These are phyloP conservation scores for Athripsodes cinereus DNA, from an alignment of 2,888 invertebrate species.

Conservation along the genomic window DNA sequence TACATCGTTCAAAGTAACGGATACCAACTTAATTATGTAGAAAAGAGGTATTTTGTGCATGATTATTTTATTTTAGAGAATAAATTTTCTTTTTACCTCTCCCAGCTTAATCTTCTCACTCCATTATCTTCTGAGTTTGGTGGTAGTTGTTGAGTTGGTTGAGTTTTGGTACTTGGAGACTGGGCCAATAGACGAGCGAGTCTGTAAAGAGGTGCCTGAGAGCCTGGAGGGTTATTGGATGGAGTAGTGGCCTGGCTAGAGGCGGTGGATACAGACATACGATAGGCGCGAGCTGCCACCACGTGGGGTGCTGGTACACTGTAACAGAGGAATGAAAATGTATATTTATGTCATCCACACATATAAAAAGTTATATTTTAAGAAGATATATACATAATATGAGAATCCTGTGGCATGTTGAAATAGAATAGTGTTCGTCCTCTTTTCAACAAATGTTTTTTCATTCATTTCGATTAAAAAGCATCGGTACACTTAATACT, in stretches of 20 bases:
- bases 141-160: background rate
- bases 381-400: too few species aligned
- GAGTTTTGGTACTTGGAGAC: constrained; percentile 10
- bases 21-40: too few species aligned
- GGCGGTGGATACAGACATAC: constrained; percentile 35
- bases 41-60: too few species aligned
- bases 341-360: too few species aligned
- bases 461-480: too few species aligned
- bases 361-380: too few species aligned
- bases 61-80: too few species aligned
- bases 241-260: constrained; percentile 16
- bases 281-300: constrained; percentile 51
- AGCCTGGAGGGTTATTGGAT: constrained; percentile 6
- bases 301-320: constrained; percentile 55
- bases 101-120: constrained; percentile 57
- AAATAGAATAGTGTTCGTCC: too few species aligned
- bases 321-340: constrained; percentile 8
- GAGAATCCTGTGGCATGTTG: too few species aligned
- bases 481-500: too few species aligned
- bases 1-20: too few species aligned
- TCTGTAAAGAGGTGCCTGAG: constrained; percentile 26
- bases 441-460: too few species aligned
- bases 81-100: constrained; percentile 43
- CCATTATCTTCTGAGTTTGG: constrained; percentile 37
- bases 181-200: constrained; percentile 28